Evolutionary conservation across 2,888 invertebrate species (phyloP).

Genomic region (Plebejus melissa): DNA sequence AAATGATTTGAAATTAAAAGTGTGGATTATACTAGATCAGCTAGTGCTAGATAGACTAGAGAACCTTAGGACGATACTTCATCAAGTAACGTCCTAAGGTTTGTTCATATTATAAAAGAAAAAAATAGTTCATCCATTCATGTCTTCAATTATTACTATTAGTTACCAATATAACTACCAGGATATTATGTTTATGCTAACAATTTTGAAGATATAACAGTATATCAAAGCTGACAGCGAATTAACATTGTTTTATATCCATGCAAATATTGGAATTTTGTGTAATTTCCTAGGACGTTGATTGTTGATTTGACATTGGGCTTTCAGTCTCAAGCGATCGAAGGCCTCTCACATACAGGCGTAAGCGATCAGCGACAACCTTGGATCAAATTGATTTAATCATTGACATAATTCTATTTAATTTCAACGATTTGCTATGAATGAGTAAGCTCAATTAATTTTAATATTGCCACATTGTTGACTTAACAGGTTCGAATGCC

Average conservation of each 20-base stretch:
- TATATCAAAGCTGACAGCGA: not conserved
- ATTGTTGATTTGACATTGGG: conserved; percentile 62
- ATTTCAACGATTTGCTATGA: conserved; percentile 24
- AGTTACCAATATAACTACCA: not conserved
- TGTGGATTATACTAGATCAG: too few species aligned
- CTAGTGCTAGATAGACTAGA: too few species aligned
- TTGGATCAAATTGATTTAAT: conserved; percentile 36
- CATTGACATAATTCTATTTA: conserved; percentile 28
- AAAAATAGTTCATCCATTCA: too few species aligned
- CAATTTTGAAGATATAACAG: conserved; percentile 10
- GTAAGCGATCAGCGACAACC: conserved; percentile 34
- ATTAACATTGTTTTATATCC: conserved; percentile 7
- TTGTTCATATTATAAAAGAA: too few species aligned
- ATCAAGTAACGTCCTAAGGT: too few species aligned
- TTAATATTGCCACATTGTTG: conserved; percentile 8
- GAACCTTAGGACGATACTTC: too few species aligned
- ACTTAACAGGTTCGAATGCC: conserved; percentile 14
- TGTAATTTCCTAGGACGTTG: conserved; percentile 32
- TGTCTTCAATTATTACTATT: not conserved
- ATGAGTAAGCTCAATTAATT: conserved; percentile 17
- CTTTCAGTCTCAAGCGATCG: conserved; percentile 48
- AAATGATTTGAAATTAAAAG: too few species aligned
- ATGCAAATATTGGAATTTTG: conserved; percentile 17
- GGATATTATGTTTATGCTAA: not conserved
- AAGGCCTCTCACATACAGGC: conserved; percentile 50